Base-by-base conservation (phyloP, 1,140 invertebrate genomes). In the Bombus superbus region DNA sequence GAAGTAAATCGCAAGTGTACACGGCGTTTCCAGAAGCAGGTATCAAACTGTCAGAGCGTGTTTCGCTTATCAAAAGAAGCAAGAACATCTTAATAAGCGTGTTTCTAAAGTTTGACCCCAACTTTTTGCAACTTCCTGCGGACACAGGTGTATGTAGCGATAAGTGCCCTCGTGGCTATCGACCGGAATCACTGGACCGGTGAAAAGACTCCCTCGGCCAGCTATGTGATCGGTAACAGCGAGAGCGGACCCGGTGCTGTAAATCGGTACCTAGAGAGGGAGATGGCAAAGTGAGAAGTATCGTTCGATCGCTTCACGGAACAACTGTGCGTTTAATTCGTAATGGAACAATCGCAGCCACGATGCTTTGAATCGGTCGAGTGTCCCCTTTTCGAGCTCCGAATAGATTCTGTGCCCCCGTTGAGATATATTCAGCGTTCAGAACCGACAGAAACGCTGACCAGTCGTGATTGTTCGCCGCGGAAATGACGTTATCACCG, bases 401-500 rank as follows among this genome's bases (percentile, higher is more conserved):
- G 53, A 69, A 81, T 79, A 84, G 82, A 32, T 35, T 42, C 28
- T 25, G 13, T 6, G 40, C 22, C 68, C 47, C 6, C 32, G 59
- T n/a, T 18, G 11, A 71, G 87, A 73, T 40, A 73, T 81, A 89
- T 88, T 88, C 78, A 89, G 75, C 66, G 77, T 81, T 85, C 53
- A 59, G 62, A n/a, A 53, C 76, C 59, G 75, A 89, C 62, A 78
- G 83, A 62, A 77, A 82, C 76, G 83, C 38, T 71, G 83, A 76
- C 88, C n/a, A 62, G 47, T 25, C 28, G 57, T 38, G 87, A 89
- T 89, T 88, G 87, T 80, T 77, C 80, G 66, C 64, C 84, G 64
- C 87, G 87, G 79, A 88, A 89, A 89, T 89, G 68, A 87, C 84
- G 84, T 75, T 89, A 82, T 88, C 88, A 77, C 76, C 80, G 87